Percentiles rank a stretch among this genome's conserved stretches.
These are phyloP conservation scores for Zele albiditarsus DNA, from an alignment of 2,888 invertebrate genomes.

Conservation along the genomic window DNA sequence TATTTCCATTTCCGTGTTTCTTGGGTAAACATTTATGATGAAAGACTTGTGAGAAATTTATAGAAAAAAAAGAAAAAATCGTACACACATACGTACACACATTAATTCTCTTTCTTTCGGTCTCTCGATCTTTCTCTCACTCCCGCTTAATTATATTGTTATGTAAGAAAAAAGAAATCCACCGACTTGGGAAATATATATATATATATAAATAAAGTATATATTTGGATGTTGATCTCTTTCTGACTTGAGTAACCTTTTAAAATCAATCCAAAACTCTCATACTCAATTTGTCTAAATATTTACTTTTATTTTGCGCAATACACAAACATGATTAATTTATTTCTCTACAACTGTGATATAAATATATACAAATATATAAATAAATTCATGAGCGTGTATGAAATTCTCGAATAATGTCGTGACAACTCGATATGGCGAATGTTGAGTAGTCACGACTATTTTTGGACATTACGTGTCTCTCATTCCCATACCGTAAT, in stretches of 20 bases:
- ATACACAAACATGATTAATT: constrained; percentile 9
- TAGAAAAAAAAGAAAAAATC: neutral
- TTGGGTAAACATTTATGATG: neutral
- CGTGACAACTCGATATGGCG: constrained; percentile 20
- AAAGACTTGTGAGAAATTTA: neutral
- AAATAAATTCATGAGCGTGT: constrained; percentile 3
- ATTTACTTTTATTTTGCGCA: neutral
- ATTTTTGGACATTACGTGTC: constrained; percentile 37
- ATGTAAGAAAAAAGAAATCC: constrained; percentile 46
- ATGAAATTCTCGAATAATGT: neutral
- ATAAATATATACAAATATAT: constrained; percentile 5
- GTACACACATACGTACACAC: neutral
- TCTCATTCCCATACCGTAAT: constrained; percentile 11
- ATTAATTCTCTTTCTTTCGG: neutral
- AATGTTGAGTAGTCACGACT: constrained; percentile 30
- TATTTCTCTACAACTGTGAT: neutral
- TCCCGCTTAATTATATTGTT: constrained; percentile 44
- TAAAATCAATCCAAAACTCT: neutral
- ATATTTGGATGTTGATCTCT: constrained; percentile 28
- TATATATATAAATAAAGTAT: constrained; percentile 45
- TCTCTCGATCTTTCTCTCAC: neutral
- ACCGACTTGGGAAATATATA: constrained; percentile 44
- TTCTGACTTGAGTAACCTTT: neutral
- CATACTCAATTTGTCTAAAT: neutral
- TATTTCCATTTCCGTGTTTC: neutral